phyloP scores from a whole-genome alignment of 2,888 invertebrate genomes.

The Lissocephala sabroskyi region DNA sequence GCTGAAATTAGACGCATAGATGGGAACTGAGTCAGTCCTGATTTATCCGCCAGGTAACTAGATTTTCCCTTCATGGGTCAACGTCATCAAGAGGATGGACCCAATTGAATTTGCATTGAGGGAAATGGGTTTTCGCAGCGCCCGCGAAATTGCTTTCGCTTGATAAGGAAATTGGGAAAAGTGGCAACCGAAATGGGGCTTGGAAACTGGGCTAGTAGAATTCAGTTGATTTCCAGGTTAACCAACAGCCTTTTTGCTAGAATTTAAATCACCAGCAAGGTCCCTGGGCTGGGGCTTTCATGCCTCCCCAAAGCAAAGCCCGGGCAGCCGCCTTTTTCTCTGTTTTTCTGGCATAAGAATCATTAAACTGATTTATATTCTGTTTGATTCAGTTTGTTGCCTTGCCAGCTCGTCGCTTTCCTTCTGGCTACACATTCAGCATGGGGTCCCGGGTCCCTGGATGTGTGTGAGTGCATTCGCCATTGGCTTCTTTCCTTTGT shows the following conservation, averaged over 20 bases:
- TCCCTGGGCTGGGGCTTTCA: background rate
- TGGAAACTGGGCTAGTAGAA: too few relatives aligned
- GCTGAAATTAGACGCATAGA: too few relatives aligned
- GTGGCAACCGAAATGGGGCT: too few relatives aligned
- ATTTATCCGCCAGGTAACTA: too few relatives aligned
- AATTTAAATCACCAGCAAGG: too few relatives aligned
- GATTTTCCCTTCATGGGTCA: too few relatives aligned
- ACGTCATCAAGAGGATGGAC: too few relatives aligned
- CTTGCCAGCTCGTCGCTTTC: constrained; percentile 19
- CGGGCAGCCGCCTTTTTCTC: constrained; percentile 29
- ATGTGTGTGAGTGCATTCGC: background rate
- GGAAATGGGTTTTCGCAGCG: constrained; percentile 11
- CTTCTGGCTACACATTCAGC: too few relatives aligned
- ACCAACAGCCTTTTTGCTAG: too few relatives aligned
- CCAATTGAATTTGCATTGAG: constrained; percentile 34
- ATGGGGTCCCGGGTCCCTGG: constrained; percentile 6
- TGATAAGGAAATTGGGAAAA: constrained; percentile 19
- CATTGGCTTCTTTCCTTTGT: constrained; percentile 14
- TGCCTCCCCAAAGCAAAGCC: constrained; percentile 41
- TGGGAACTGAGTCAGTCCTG: too few relatives aligned
- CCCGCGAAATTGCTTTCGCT: background rate
- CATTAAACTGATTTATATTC: constrained; percentile 67
- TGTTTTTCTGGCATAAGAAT: constrained; percentile 47
- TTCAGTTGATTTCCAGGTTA: too few relatives aligned
- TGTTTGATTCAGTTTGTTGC: constrained; percentile 47